Percentiles rank a stretch among this genome's conserved stretches.
Evolutionary conservation across 1,140 invertebrate species (phyloP).

Genomic region (Pemphigus obesinymphae): DNA sequence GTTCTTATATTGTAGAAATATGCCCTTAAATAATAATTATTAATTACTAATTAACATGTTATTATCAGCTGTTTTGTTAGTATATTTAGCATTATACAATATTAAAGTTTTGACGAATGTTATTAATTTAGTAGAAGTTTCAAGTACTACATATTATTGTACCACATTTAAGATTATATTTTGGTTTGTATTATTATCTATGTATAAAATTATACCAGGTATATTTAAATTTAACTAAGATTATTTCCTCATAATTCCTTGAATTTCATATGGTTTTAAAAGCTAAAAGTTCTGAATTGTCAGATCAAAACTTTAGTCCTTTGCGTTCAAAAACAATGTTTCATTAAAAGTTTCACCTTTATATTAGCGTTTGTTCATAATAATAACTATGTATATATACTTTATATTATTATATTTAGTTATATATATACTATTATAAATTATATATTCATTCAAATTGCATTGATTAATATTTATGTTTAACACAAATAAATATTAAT

Average conservation of each 20-base stretch:
- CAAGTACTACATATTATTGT: background rate
- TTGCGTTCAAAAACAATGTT: background rate
- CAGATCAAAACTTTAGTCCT: background rate
- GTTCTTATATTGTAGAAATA: too few species aligned
- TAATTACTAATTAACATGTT: too few species aligned
- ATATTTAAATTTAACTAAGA: constrained; percentile 3
- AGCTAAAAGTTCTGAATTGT: background rate
- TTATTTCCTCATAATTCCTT: background rate
- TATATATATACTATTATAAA: too few species aligned
- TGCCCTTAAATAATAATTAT: too few species aligned
- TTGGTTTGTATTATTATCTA: background rate
- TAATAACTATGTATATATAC: too few species aligned
- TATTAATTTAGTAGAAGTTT: constrained; percentile 8
- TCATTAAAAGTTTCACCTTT: background rate
- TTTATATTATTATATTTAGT: too few species aligned
- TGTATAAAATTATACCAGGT: background rate
- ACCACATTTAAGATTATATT: background rate
- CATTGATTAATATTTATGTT: background rate
- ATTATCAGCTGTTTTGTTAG: background rate
- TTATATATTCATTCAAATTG: background rate
- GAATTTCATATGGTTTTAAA: background rate
- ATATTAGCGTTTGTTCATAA: background rate
- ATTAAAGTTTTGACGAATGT: constrained; percentile 1
- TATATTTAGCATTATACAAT: too few species aligned
- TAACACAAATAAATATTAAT: too few species aligned